These are phyloP conservation scores for Andrena fulva DNA, from an alignment of 2,888 invertebrate species.

Conservation along the genomic window DNA sequence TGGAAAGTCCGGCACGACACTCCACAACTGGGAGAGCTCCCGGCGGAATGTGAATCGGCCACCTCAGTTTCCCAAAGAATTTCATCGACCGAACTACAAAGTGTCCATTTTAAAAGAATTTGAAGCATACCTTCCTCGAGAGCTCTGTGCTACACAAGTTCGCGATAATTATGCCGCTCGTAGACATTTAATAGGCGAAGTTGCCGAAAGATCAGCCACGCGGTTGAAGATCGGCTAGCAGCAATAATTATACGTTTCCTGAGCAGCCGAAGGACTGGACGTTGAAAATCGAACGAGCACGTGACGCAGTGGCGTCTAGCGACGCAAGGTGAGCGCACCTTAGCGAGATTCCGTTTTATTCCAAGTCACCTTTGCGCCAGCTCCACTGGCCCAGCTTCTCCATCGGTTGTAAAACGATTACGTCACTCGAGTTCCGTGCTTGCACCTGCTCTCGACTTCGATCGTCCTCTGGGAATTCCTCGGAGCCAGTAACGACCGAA, in stretches of 20 bases:
- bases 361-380: neutral
- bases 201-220: too few species aligned
- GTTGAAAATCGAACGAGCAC: too few species aligned
- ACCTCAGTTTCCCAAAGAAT: slow-evolving; percentile 36
- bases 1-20: slow-evolving; percentile 27
- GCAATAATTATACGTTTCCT: too few species aligned
- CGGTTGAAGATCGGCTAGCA: too few species aligned
- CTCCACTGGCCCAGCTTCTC: slow-evolving; percentile 10
- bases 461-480: slow-evolving; percentile 40
- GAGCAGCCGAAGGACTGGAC: too few species aligned
- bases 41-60: slow-evolving; percentile 16
- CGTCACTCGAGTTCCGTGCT: slow-evolving; percentile 28
- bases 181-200: too few species aligned
- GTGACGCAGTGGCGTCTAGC: neutral
- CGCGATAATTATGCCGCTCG: too few species aligned
- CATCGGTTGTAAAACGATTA: slow-evolving; percentile 45
- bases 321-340: neutral
- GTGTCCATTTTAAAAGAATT: neutral
- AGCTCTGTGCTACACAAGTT: too few species aligned
- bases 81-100: slow-evolving; percentile 14
- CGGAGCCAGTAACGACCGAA: slow-evolving; percentile 31
- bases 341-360: slow-evolving; percentile 8
- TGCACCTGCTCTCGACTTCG: slow-evolving; percentile 42
- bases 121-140: too few species aligned
- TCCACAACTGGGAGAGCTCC: slow-evolving; percentile 26